Conservation (phyloP, 2,113 vertebrate genomes). For the Heterotis niloticus region DNA sequence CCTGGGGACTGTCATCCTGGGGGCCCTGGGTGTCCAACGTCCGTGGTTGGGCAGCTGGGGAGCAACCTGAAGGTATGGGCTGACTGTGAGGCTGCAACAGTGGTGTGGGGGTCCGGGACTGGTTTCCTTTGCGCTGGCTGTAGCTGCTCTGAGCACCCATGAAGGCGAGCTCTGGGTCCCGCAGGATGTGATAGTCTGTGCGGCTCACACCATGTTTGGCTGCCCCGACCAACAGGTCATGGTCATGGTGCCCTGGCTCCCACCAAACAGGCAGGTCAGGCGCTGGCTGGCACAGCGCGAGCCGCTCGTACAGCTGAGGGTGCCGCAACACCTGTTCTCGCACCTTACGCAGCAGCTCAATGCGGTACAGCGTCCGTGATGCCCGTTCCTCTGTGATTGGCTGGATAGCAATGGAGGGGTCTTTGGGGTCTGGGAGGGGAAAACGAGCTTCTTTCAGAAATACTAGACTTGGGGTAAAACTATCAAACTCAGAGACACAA, state of each 20-base stretch:
- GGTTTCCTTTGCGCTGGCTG: slow-evolving; percentile 80
- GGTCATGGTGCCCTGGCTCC: slow-evolving; percentile 87
- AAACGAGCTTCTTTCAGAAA: neutral
- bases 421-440: slow-evolving; percentile 71
- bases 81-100: slow-evolving; percentile 69
- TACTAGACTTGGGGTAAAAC: neutral
- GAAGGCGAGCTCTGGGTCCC: slow-evolving; percentile 92
- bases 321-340: slow-evolving; percentile 91
- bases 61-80: slow-evolving; percentile 61
- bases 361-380: slow-evolving; percentile 90
- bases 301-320: slow-evolving; percentile 77
- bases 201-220: slow-evolving; percentile 97
- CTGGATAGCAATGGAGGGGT: slow-evolving; percentile 86
- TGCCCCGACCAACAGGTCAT: slow-evolving; percentile 88
- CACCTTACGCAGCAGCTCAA: slow-evolving; percentile 93
- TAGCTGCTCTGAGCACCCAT: slow-evolving; percentile 87
- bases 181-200: slow-evolving; percentile 96
- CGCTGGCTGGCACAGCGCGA: slow-evolving; percentile 84
- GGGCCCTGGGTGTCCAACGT: slow-evolving; percentile 35
- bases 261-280: slow-evolving; percentile 93
- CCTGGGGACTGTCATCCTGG: slow-evolving; percentile 55
- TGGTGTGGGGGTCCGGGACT: slow-evolving; percentile 57
- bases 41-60: slow-evolving; percentile 64
- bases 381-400: slow-evolving; percentile 97
- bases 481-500: too few relatives aligned